Evolutionary conservation across 2,888 invertebrate species (phyloP).

Genomic region (Trichacis sp.): DNA sequence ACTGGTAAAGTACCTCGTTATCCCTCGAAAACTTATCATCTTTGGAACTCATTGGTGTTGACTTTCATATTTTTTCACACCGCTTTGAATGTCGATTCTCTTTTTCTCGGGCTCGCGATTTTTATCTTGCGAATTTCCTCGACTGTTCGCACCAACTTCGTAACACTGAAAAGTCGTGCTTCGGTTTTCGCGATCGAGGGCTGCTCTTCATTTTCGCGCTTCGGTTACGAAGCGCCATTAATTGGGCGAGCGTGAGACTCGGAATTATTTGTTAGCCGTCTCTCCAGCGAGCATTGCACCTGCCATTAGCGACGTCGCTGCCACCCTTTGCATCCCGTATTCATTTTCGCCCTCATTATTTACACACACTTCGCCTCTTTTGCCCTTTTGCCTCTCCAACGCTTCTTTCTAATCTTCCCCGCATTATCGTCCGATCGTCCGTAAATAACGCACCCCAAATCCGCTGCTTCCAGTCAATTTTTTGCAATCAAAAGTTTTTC

Average conservation of each 20-base stretch:
- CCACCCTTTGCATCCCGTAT: slow-evolving; percentile 47
- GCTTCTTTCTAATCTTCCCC: slow-evolving; percentile 16
- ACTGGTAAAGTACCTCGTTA: slow-evolving; percentile 2
- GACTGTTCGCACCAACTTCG: slow-evolving; percentile 32
- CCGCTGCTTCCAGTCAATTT: not conserved
- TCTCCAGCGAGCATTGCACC: slow-evolving; percentile 49
- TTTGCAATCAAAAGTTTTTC: no score
- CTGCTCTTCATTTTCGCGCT: slow-evolving; percentile 41
- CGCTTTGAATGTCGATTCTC: slow-evolving; percentile 11
- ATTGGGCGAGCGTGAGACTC: slow-evolving; percentile 63
- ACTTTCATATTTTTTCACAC: slow-evolving; percentile 1
- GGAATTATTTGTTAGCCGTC: slow-evolving; percentile 46
- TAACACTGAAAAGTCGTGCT: slow-evolving; percentile 34
- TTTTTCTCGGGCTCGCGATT: slow-evolving; percentile 11
- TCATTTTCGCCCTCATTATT: slow-evolving; percentile 64
- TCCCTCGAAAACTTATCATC: not conserved
- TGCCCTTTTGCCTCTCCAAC: slow-evolving; percentile 20
- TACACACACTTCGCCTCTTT: slow-evolving; percentile 60
- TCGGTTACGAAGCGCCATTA: slow-evolving; percentile 49
- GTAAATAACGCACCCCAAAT: not conserved
- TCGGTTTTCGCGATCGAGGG: slow-evolving; percentile 32
- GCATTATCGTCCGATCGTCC: slow-evolving; percentile 7
- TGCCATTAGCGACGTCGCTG: slow-evolving; percentile 46
- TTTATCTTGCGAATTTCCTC: slow-evolving; percentile 14
- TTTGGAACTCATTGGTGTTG: slow-evolving; percentile 18